Base-by-base conservation (phyloP, 2,797 vertebrate species). In the Scleropages formosus region DNA sequence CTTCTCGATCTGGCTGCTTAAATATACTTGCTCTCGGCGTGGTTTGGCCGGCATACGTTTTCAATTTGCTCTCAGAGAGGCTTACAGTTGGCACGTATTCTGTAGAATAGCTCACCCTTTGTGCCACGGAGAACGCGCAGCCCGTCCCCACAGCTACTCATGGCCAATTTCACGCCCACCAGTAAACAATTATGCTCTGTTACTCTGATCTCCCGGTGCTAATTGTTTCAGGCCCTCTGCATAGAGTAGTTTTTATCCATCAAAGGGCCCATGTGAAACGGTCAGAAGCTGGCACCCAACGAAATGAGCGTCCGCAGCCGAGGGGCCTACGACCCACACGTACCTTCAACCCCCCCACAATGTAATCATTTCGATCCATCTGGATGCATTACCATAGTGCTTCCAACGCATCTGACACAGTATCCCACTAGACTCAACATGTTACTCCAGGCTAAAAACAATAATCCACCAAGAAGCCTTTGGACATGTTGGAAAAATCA, bases 381-480 rank as follows among this genome's bases (percentile, higher is more conserved):
- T 58, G 68, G 68, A 71, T 6, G 18, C 20, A 20, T 67, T 47
- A n/a, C 65, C 65, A 67, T 27, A 49, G 71, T 58, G 53, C 68
- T 71, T 20, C 56, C 58, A 71, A 56, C 51, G 27, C 26, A 27
- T 56, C 56, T 7, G 68, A 71, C 51, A 56, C 15, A 56, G 51
- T 53, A 51, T 13, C 56, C 49, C 51, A 71, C 22, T 47, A 56
- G 68, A 71, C 26, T 24, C 24, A 27, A 71, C 47, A 20, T 10
- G 27, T n/a, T 49, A 58, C 51, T 58, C 49, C 10, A 56, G 49
- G 68, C 68, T 31, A 71, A n/a, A 49, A 71, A 71, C 56, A 71
- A 71, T 67, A 71, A 71, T 16, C 47, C 16, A 27, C 0, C 13
- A 20, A 26, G 51, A 49, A 58, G 26, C 49, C 51, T 11, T 58